phyloP scores from a whole-genome alignment of 2,888 invertebrate genomes.

The Cryptus armator region DNA sequence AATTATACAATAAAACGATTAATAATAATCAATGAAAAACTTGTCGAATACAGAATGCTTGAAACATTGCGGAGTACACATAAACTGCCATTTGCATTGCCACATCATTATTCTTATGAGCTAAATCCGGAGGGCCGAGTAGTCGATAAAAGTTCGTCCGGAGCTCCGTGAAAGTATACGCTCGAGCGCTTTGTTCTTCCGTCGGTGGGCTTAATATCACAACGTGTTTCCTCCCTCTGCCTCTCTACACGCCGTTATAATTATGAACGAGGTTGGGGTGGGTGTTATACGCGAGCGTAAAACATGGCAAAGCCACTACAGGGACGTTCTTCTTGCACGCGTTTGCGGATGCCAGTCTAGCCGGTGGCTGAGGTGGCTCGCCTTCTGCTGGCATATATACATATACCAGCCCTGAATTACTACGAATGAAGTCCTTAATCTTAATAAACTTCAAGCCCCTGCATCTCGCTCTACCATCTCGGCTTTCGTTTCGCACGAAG shows the following conservation, averaged over 20 bases:
- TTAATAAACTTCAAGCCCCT: constrained; percentile 83
- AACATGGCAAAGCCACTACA: constrained; percentile 62
- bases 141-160: constrained; percentile 55
- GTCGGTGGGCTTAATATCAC: constrained; percentile 51
- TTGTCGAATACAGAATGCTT: no score
- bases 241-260: constrained; percentile 61
- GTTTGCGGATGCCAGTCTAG: constrained; percentile 25
- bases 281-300: constrained; percentile 56
- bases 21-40: no score
- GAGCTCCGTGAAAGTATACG: constrained; percentile 28
- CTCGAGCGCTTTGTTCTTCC: constrained; percentile 31
- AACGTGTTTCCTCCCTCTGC: constrained; percentile 25
- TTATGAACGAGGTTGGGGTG: constrained; percentile 64
- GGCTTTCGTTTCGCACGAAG: constrained; percentile 33
- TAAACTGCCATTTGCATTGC: background rate
- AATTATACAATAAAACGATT: no score
- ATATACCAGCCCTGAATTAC: constrained; percentile 75
- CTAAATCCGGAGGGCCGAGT: constrained; percentile 22
- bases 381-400: constrained; percentile 40
- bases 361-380: constrained; percentile 26
- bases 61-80: no score
- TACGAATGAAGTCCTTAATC: constrained; percentile 83
- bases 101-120: constrained; percentile 10
- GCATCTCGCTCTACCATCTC: constrained; percentile 43
- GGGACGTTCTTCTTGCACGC: constrained; percentile 60